Evolutionary conservation across 2,888 invertebrate species (phyloP), one percentile per base, ranked within the genome.

Genomic region (Herminia tarsipennalis): DNA sequence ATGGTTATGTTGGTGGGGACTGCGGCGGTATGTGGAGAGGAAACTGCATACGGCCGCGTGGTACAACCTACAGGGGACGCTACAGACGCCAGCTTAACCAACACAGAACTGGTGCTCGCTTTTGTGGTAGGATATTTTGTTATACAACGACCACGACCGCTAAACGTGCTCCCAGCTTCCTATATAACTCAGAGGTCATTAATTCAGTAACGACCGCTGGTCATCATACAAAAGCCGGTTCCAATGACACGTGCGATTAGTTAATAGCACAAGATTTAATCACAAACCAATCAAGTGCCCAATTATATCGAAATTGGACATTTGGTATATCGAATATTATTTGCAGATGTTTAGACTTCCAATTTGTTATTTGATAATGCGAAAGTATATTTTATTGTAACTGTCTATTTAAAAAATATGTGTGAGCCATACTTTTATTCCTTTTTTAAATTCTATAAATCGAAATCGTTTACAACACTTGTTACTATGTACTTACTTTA

Each of bases 71-170:
- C 34, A 44, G 29, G 36, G 3, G 69, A 59, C 50, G 70, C 64
- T 5, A 29, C 53, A 12, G 73, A 77, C 33, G 66, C 76, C 48
- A 64, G 62, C 12, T 52, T 84, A 48, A 68, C 67, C 5, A 56
- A 78, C 45, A 85, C 88, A 22, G 80, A 87, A 9, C 49, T 86
- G 55, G 48, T 83, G 52, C 73, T 77, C 55, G 81, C 80, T 45
- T 88, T 86, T 76, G 83, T 74, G 88, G 90, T 90, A 87, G 57
- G 47, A 56, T 44, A 53, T 60, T 56, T 68, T 48, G 51, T 59
- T 59, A 69, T 73, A 71, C 58, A 56, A 50, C 29, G 40, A 49
- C 65, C 69, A 77, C 67, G 72, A 65, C 49, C 37, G 46, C 13
- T 38, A 32, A 40, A 24, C 68, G 66, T 77, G 64, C 38, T 28